Base-by-base conservation (phyloP, 2,797 vertebrate species). In the Pteropus rufus region DNA sequence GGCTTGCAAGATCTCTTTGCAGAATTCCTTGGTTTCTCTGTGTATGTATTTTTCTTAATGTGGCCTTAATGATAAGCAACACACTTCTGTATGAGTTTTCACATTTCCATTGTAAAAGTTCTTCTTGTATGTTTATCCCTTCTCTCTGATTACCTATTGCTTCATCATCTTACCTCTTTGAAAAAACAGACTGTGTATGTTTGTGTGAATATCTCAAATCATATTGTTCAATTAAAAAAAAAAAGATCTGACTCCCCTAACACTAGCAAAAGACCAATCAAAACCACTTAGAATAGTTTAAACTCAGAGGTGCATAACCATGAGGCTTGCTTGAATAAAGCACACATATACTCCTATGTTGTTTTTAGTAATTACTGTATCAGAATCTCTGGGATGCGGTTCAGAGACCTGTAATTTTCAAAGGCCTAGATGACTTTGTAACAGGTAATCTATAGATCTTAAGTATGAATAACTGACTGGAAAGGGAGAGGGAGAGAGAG, bases 381-480 rank as follows among this genome's bases (percentile, higher is more conserved):
- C n/a, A 56, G 41, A 88, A 58, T 92, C 58, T 82, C 64, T 58
- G 49, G 26, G 69, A 64, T 87, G 29, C 76, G 26, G 29, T 16
- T 62, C 62, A 36, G 49, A 23, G 19, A 31, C 3, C 14, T 41
- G 24, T 69, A 56, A 52, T 94, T 95, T 81, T 46, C 62, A 89
- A 94, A 95, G 39, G 46, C 36, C 41, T 70, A 54, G 31, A 11
- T 87, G 79, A 91, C 41, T 93, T 7, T 86, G 76, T 93, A 87
- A 64, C 29, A 58, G 3, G 6, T 64, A 76, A 82, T 89, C 49
- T 91, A 64, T 54, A 52, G 82, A 90, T 90, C 70, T 90, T 81
- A 69, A 54, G 36, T 90, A 54, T 15, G 36, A 69, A 23, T 86
- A 94, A 81, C 26, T 41, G n/a, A 31, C 18, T 64, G 24, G 56